Percentiles rank a stretch among this genome's conserved stretches.
Evolutionary conservation across 1,140 invertebrate species (phyloP).

Genomic region (Orchesella cincta): DNA sequence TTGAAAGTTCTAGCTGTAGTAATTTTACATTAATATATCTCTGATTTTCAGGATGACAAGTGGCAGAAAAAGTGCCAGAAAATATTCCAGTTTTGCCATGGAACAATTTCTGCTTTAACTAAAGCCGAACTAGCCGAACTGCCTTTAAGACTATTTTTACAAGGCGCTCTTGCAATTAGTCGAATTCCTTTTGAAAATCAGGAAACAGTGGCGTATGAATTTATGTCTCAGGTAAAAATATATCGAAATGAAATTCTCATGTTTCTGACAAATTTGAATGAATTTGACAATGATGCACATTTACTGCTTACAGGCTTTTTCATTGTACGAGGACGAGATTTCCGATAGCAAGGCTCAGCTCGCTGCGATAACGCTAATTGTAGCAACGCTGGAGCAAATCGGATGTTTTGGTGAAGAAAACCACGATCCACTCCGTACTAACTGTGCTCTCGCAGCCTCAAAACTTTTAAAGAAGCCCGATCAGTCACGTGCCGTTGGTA

Average conservation of each 20-base stretch:
- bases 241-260: constrained; percentile 10
- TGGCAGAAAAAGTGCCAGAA: constrained; percentile 99
- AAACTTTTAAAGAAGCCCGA: constrained; percentile 97
- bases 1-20: neutral
- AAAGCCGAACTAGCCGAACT: constrained; percentile 92
- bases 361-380: constrained; percentile 91
- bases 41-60: constrained; percentile 77
- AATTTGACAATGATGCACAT: neutral
- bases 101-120: constrained; percentile 87
- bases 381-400: constrained; percentile 93
- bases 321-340: constrained; percentile 97
- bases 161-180: constrained; percentile 90
- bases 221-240: constrained; percentile 83
- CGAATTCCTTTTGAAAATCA: constrained; percentile 91
- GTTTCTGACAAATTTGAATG: constrained; percentile 1
- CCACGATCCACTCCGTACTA: constrained; percentile 91
- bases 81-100: constrained; percentile 96
- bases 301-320: constrained; percentile 72
- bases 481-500: constrained; percentile 87
- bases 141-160: constrained; percentile 87
- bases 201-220: constrained; percentile 97
- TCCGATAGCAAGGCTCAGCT: constrained; percentile 96
- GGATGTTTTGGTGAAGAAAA: constrained; percentile 93
- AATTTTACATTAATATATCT: constrained; percentile 33
- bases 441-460: constrained; percentile 89